phyloP scores from a whole-genome alignment of 2,888 invertebrate genomes.

The Gnatocerus cornutus region DNA sequence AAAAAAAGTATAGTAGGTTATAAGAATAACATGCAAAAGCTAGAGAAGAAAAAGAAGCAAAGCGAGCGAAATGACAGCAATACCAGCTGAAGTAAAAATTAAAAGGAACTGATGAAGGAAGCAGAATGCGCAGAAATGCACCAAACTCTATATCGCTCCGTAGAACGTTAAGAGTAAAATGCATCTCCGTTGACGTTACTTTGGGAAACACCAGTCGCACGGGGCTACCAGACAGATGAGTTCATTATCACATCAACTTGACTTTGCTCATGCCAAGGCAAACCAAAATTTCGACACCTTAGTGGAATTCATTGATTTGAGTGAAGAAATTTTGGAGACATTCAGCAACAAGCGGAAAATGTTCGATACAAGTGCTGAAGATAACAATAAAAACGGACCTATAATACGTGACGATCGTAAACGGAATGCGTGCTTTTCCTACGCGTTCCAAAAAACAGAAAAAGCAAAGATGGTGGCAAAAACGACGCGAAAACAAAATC shows the following conservation, averaged over 20 bases:
- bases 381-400: conserved; percentile 20
- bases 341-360: conserved; percentile 55
- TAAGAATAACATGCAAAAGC: conserved; percentile 14
- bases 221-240: conserved; percentile 72
- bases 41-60: conserved; percentile 20
- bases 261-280: conserved; percentile 67
- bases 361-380: conserved; percentile 48
- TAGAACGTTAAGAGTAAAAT: conserved; percentile 59
- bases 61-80: conserved; percentile 25
- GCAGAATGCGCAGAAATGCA: conserved; percentile 61
- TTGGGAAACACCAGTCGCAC: conserved; percentile 67
- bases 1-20: conserved; percentile 13
- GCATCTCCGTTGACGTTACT: conserved; percentile 58
- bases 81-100: conserved; percentile 12
- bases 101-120: conserved; percentile 43
- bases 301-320: conserved; percentile 3
- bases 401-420: conserved; percentile 27
- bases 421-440: conserved; percentile 40
- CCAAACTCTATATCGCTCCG: conserved; percentile 60
- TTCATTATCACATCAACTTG: conserved; percentile 63
- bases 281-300: conserved; percentile 59
- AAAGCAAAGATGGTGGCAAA: conserved; percentile 56
- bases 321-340: conserved; percentile 55
- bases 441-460: conserved; percentile 47
- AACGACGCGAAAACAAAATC: conserved; percentile 61